Percentiles rank a stretch among this genome's conserved stretches.
phyloP scores from a whole-genome alignment of 2,797 vertebrate species.

The Scomberomorus guttatus region DNA sequence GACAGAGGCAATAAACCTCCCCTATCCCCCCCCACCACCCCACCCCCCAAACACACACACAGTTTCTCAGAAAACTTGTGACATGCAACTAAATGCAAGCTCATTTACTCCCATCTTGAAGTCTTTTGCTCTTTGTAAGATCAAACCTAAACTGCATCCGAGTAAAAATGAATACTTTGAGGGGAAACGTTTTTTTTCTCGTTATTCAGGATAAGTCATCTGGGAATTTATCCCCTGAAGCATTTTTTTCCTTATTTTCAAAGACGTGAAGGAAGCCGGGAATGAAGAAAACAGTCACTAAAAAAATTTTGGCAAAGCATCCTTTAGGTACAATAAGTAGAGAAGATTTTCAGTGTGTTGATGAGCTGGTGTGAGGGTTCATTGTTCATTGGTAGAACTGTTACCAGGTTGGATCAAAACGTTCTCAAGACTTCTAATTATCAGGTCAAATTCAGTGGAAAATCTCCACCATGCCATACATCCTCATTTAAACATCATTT shows the following conservation, averaged over 20 bases:
- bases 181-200: background rate
- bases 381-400: background rate
- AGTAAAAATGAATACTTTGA: background rate
- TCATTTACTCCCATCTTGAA: background rate
- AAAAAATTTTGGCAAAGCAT: conserved; percentile 1
- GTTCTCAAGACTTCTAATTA: background rate
- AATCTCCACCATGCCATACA: background rate
- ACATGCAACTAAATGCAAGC: background rate
- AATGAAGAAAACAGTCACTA: background rate
- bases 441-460: background rate
- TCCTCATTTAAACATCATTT: background rate
- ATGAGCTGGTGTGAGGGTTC: background rate
- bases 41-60: background rate
- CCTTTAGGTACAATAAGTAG: background rate
- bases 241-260: conserved; percentile 12
- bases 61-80: background rate
- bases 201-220: conserved; percentile 9
- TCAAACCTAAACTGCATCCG: background rate
- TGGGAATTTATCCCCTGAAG: conserved; percentile 13
- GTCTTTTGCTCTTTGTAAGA: background rate
- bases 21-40: background rate
- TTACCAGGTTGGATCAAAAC: conserved; percentile 5
- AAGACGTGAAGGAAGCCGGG: conserved; percentile 12
- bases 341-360: background rate
- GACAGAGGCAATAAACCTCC: background rate